Evolutionary conservation across 2,888 invertebrate genomes (phyloP), one percentile per base, ranked within the genome.

Genomic region (Ectemnius cavifrons): DNA sequence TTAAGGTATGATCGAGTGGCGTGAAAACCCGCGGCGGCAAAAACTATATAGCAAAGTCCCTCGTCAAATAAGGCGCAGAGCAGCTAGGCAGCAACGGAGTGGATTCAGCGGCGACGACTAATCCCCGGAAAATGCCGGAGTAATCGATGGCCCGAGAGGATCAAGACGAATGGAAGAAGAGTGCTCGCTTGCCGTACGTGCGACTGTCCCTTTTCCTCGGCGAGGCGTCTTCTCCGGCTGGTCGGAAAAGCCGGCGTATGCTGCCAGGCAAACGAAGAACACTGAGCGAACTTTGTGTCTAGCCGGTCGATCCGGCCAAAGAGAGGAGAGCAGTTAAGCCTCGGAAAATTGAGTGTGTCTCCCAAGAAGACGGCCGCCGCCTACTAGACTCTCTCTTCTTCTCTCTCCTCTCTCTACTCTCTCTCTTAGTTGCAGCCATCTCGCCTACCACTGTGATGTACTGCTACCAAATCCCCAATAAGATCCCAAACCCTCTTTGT

Each of bases 301-400:
- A 71, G 72, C 37, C 77, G 76, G 63, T 46, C 75, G 78, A 72
- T 72, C 75, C 47, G 69, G 13, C 59, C 66, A 66, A 75, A 74
- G 67, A 71, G 71, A 75, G 67, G 76, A 73, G 76, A 82, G 77
- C 80, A 84, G 86, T 87, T 89, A 88, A 89, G 89, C 89, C 85
- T 84, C 85, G 87, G 88, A 88, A 89, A 89, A 89, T 89, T 89
- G 89, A 89, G 88, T 87, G 85, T 85, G 78, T 87, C 76, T 77
- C 83, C 52, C 45, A 58, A 71, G 66, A 74, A 76, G 71, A 65
- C 61, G 63, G 63, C 46, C 63, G 16, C 46, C 56, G 49, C 68
- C 8, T 28, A 52, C 62, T 23, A 28, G 4, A 18, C 20, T n/a
- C 37, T 45, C 62, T 46, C 20, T 16, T n/a, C 14, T 2, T 58